These are phyloP conservation scores for Aurelia sp. DNA, from an alignment of 30 jellyfish, hydroid and myxozoan species.

Conservation along the genomic window DNA sequence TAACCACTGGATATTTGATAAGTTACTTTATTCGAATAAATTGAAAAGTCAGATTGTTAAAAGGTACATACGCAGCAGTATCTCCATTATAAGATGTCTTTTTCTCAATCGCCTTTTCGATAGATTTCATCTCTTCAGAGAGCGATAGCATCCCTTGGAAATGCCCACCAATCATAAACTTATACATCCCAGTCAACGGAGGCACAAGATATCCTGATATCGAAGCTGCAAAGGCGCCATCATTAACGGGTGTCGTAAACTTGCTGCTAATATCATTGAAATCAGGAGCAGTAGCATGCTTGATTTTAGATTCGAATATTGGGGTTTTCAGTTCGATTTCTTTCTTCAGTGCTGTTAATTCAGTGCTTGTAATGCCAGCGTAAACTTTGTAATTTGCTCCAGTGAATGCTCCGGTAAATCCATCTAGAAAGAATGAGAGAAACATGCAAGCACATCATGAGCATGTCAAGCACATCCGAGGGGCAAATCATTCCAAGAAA, in stretches of 20 bases:
- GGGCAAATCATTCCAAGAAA: too few relatives aligned
- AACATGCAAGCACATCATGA: background rate
- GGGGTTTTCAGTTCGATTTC: constrained; percentile 53
- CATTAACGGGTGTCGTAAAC: constrained; percentile 37
- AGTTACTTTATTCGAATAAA: background rate
- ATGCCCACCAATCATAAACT: constrained; percentile 57
- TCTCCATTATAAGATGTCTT: constrained; percentile 49
- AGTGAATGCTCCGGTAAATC: constrained; percentile 76
- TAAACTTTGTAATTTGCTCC: constrained; percentile 78
- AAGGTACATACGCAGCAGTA: constrained; percentile 54
- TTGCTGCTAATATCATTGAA: constrained; percentile 10
- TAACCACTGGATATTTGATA: too few relatives aligned
- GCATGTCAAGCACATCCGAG: too few relatives aligned
- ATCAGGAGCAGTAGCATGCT: constrained; percentile 69
- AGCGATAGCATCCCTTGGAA: constrained; percentile 59
- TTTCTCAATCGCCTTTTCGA: constrained; percentile 29
- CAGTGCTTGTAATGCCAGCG: constrained; percentile 48
- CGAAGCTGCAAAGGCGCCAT: constrained; percentile 81
- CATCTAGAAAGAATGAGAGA: constrained; percentile 36
- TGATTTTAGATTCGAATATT: constrained; percentile 1
- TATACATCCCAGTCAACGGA: constrained; percentile 75
- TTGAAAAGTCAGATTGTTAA: too few relatives aligned
- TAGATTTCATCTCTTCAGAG: constrained; percentile 65
- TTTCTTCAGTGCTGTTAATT: constrained; percentile 36
- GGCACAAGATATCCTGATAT: constrained; percentile 90